Base-by-base conservation (phyloP, 2,888 invertebrate species). In the Drosophila fungiperda region DNA sequence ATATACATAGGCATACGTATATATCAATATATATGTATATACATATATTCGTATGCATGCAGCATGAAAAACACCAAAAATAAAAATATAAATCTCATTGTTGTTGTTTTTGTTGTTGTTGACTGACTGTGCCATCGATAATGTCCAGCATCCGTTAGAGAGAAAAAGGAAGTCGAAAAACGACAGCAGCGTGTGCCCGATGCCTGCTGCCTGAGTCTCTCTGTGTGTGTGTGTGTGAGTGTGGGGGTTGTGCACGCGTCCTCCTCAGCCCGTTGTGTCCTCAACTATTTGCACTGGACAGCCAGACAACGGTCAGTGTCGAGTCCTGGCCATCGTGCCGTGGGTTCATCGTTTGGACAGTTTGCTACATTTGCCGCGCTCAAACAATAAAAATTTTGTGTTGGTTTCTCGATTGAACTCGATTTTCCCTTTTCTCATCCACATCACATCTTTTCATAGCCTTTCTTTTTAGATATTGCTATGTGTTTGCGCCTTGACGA, bases 111-210 rank as follows among this genome's bases (percentile, higher is more conserved):
- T 69, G 65, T 52, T 73, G 62, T 45, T 68, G 55, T 66, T 60
- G 82, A 55, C 69, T 71, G 66, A 76, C 80, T 71, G 76, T 71
- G 81, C 81, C 86, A 87, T 84, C 86, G 88, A 88, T 89, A 88
- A 90, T 87, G 87, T 89, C 87, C 87, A 90, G 87, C 87, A 87
- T 87, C 87, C 87, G 87, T 89, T 87, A 83, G 78, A 76, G 69
- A 72, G 88, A 76, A 87, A 87, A 82, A 87, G 89, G 87, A 89
- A 87, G 87, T 89, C 73, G 87, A 83, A 76, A 78, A 78, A 76
- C 79, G 81, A 80, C 81, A 71, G 63, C 87, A 89, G 76, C 82
- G 84, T 84, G 89, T 83, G 84, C 49, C 55, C 15, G 33, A 33
- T 52, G 55, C 36, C 68, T 32, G 55, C 49, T 45, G 55, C 26